Evolutionary conservation across 92 coral and sea anemone species (phyloP), one percentile per base, ranked within the genome.

Genomic region (Pocillopora grandis): DNA sequence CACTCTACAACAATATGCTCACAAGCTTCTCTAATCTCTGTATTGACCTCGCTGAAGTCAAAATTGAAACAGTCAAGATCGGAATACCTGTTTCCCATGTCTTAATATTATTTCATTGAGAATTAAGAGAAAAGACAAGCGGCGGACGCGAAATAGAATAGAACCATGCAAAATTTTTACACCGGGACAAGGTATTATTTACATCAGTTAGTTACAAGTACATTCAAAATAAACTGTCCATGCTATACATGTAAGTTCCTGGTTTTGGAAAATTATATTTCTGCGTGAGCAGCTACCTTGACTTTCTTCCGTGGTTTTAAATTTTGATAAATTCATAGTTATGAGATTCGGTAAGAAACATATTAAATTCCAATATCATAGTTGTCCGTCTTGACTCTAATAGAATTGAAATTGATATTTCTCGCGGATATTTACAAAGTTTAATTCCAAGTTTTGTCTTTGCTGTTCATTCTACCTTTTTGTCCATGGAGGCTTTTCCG

Each of bases 311-410:
- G 62, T 15, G 16, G 23, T 60, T 35, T 58, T 58, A 15, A 31
- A 0, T 60, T 59, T 60, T 35, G 42, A 12, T 62, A 9, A n/a
- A 36, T 19, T 58, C 64, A 58, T 62, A 78, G 37, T 78, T 78
- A 9, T 63, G n/a, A 11, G 12, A 21, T 21, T 19, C 66, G 82
- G 72, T 37, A 37, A 65, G 72, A n/a, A 36, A 42, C 62, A 78
- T 63, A 78, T 78, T 64, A 78, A 78, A 78, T 42, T 48, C 62
- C 82, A 78, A 52, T 55, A 77, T 77, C 58, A 37, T 70, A 79
- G 73, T 79, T 79, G 73, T 49, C 83, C 72, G 9, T 60, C 21
- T 55, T 23, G 16, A 57, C 48, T 64, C 64, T 65, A 18, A n/a
- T 62, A 36, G 62, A 66, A 79, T 67, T 55, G 62, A 49, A 79